Evolutionary conservation across 1,140 invertebrate genomes (phyloP), one percentile per base, ranked within the genome.

Genomic region (Ceratosolen fusciceps): DNA sequence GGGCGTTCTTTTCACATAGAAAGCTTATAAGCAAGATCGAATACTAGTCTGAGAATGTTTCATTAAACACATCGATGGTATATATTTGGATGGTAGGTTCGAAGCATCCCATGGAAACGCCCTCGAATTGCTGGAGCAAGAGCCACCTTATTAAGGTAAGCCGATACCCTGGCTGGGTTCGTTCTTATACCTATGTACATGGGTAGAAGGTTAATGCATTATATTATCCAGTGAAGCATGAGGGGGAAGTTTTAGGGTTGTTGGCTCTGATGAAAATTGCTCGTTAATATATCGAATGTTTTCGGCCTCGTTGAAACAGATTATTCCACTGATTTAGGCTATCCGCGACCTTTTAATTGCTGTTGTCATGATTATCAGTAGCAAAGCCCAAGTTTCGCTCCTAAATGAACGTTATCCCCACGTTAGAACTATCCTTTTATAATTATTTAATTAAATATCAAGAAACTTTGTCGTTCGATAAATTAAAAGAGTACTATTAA

Each of bases 81-180:
- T n/a, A n/a, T n/a, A n/a, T n/a, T n/a, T n/a, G n/a, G n/a, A n/a
- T n/a, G 3, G 21, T 37, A 21, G 31, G 2, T 68, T 52, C 24
- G 34, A 67, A 77, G 39, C 81, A 60, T 54, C 71, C 82, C 87
- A 87, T 88, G 86, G 87, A 83, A 88, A 88, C 87, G 81, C 87
- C 87, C 87, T 83, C 60, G 52, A 79, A 80, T 43, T 77, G 68
- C 49, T 80, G 49, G 71, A 81, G 65, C 78, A 70, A 78, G 82
- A 83, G n/a, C 21, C 47, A 74, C 26, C 85, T 87, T 87, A 88
- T 85, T 85, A 88, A 86, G 86, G 86, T 88, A 88, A 88, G 87
- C 86, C 84, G 86, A 88, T 88, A 84, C 84, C 70, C 71, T 49
- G 65, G 71, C 78, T 71, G 78, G 77, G 62, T 54, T 19, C 29